Conservation (phyloP, 2,113 vertebrate species). For the Nannospalax galili region DNA sequence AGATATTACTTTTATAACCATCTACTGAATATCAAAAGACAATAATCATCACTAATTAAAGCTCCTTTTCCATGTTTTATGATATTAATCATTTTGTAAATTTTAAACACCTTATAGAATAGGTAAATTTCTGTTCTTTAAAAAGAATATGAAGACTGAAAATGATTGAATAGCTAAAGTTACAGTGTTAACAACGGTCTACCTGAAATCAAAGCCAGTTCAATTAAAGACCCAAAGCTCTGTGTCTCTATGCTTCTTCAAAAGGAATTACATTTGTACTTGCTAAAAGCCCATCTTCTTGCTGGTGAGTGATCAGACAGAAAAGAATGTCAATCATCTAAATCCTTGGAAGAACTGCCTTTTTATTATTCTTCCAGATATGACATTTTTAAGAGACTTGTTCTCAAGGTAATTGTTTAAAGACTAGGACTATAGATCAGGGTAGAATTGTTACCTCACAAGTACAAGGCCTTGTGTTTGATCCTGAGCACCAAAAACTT, state of each 20-base stretch:
- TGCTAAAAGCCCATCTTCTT: neutral
- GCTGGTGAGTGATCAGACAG: neutral
- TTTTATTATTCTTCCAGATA: neutral
- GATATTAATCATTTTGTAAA: neutral
- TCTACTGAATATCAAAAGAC: neutral
- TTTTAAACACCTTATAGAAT: neutral
- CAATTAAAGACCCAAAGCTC: neutral
- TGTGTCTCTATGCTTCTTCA: neutral
- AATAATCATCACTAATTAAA: neutral
- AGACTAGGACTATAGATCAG: no score
- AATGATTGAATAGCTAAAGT: neutral
- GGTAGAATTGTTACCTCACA: neutral
- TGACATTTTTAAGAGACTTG: neutral
- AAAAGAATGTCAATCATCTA: neutral
- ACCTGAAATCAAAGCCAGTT: constrained; percentile 10
- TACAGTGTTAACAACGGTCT: neutral
- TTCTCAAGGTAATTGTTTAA: neutral
- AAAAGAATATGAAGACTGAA: neutral
- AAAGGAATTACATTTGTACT: neutral
- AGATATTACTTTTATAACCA: neutral
- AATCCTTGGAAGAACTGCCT: neutral
- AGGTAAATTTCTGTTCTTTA: neutral
- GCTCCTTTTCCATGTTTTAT: neutral
- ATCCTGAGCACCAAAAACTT: neutral
- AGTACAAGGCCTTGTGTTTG: neutral